Conservation (phyloP, 2,888 invertebrate species). For the Agonopterix subpropinquella region DNA sequence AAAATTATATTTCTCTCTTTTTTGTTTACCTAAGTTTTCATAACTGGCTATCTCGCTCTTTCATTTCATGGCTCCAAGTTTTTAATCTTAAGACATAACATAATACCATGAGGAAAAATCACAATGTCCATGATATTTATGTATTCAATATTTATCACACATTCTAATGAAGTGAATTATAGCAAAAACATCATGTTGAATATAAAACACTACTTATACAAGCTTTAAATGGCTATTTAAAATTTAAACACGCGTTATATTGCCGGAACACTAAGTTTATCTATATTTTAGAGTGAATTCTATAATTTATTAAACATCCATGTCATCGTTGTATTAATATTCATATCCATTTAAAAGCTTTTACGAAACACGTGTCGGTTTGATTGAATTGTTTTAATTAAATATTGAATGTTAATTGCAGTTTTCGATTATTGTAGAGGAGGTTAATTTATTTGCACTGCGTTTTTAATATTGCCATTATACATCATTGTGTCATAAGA, state of each 20-base stretch:
- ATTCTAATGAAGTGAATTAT: conserved; percentile 11
- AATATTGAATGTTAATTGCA: conserved; percentile 5
- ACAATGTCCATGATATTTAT: too few relatives aligned
- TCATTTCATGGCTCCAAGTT: too few relatives aligned
- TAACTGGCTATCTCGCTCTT: too few relatives aligned
- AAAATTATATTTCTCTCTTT: too few relatives aligned
- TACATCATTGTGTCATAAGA: too few relatives aligned
- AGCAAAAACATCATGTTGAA: conserved; percentile 14
- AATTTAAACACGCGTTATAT: conserved; percentile 12
- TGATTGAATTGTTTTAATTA: conserved; percentile 29
- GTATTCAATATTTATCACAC: not conserved
- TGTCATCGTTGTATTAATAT: conserved; percentile 16
- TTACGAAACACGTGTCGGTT: conserved; percentile 31
- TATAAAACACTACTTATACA: conserved; percentile 17
- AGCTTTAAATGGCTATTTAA: conserved; percentile 13
- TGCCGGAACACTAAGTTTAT: conserved; percentile 6
- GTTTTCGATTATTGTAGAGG: too few relatives aligned
- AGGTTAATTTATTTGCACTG: too few relatives aligned
- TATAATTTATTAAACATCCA: conserved; percentile 8
- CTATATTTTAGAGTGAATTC: conserved; percentile 12
- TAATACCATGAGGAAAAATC: too few relatives aligned
- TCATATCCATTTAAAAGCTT: conserved; percentile 29
- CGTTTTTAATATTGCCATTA: too few relatives aligned
- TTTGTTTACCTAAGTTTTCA: too few relatives aligned
- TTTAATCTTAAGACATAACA: too few relatives aligned